Conservation (phyloP, 2,797 vertebrate species). For the Sebastiscus tertius region DNA sequence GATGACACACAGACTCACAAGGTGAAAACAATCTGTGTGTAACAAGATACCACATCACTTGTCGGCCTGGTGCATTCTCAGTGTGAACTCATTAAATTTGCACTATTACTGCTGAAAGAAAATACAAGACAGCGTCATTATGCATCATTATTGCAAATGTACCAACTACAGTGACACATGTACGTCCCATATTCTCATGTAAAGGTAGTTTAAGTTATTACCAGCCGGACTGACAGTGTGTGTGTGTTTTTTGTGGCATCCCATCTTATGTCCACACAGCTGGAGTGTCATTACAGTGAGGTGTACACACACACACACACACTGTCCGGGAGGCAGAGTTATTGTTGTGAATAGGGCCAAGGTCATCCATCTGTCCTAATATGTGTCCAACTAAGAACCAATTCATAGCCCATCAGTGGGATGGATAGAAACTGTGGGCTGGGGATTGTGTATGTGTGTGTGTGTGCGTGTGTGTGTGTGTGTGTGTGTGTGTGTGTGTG, state of each 20-base stretch:
- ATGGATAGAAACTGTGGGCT: constrained; percentile 11
- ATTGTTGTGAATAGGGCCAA: constrained; percentile 43
- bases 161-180: neutral
- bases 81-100: neutral
- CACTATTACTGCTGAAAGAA: neutral
- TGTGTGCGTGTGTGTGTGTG: neutral
- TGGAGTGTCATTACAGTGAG: neutral
- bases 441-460: neutral
- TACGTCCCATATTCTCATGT: neutral
- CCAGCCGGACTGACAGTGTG: neutral
- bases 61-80: neutral
- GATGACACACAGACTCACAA: neutral
- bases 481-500: neutral
- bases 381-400: constrained; percentile 49
- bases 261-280: neutral
- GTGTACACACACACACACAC: neutral
- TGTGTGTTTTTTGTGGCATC: neutral
- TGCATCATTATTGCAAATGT: neutral
- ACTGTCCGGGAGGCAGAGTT: constrained; percentile 18
- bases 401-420: constrained; percentile 43
- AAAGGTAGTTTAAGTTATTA: neutral
- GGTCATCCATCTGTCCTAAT: constrained; percentile 56
- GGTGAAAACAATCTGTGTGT: neutral
- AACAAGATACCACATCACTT: neutral
- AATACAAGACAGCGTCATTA: neutral